These are phyloP conservation scores for Drosophila pegasa DNA, from an alignment of 2,888 invertebrate genomes.

Conservation along the genomic window DNA sequence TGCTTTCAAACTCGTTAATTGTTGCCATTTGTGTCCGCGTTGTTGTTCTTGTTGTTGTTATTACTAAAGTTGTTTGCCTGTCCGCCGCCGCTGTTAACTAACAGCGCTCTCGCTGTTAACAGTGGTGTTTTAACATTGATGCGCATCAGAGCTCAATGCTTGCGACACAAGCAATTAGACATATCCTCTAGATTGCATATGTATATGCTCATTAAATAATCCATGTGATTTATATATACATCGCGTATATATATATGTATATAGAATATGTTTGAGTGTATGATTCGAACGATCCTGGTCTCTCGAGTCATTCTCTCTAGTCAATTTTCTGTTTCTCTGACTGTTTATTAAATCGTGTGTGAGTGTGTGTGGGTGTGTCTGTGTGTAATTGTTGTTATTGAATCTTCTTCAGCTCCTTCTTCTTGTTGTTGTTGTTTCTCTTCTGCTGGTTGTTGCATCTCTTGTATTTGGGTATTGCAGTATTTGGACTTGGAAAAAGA, in stretches of 20 bases:
- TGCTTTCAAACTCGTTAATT: constrained; percentile 40
- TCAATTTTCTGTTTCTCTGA: constrained; percentile 25
- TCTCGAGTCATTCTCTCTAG: constrained; percentile 10
- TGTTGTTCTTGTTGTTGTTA: constrained; percentile 33
- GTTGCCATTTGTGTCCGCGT: constrained; percentile 48
- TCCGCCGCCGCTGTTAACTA: constrained; percentile 14
- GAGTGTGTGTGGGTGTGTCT: constrained; percentile 7
- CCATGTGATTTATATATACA: constrained; percentile 4
- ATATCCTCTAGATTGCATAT: constrained; percentile 15
- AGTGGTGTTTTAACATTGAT: constrained; percentile 7
- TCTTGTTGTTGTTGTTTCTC: not conserved
- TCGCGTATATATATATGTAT: constrained; percentile 2
- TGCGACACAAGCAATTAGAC: constrained; percentile 15
- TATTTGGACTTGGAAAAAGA: constrained; percentile 30
- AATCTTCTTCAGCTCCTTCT: constrained; percentile 14
- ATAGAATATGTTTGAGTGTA: constrained; percentile 4
- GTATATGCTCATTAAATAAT: constrained; percentile 6
- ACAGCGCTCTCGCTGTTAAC: constrained; percentile 10
- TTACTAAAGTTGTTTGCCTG: constrained; percentile 13
- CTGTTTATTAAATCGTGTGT: constrained; percentile 19
- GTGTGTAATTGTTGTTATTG: constrained; percentile 4
- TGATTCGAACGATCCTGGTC: constrained; percentile 14
- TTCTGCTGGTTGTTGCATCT: constrained; percentile 10
- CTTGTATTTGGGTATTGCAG: constrained; percentile 17
- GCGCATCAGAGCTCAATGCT: too few relatives aligned